A percentile compares a stretch with the other conserved stretches of the same genome.
Evolutionary conservation across 2,797 vertebrate genomes (phyloP).

Genomic region (Hyperoplus lanceolatus): DNA sequence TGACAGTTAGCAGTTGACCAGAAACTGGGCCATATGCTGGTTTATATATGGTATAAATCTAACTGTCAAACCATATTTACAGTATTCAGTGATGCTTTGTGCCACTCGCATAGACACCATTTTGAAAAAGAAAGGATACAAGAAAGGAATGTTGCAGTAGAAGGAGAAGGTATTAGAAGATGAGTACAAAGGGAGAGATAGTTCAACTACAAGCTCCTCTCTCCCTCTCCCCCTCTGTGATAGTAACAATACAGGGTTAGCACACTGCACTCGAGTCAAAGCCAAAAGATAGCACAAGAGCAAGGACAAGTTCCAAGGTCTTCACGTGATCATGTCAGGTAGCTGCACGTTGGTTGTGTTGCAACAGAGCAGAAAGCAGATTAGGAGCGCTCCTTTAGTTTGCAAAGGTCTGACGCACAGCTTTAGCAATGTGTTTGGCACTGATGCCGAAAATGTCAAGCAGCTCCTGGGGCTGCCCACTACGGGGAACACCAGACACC

Average conservation of each 20-base stretch:
- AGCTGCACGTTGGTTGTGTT: constrained; percentile 24
- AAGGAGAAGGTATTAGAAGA: not conserved
- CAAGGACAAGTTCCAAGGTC: constrained; percentile 2
- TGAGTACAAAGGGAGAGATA: not conserved
- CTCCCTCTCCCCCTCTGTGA: constrained; percentile 1
- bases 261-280: constrained; percentile 21
- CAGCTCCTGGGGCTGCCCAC: constrained; percentile 86
- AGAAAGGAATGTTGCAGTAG: constrained; percentile 18
- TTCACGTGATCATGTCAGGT: not conserved
- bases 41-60: not conserved
- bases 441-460: constrained; percentile 89
- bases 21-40: not conserved
- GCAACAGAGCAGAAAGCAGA: not conserved
- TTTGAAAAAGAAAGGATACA: not conserved
- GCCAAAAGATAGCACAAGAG: constrained; percentile 24
- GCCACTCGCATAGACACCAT: not conserved
- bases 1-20: not conserved
- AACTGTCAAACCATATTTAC: not conserved
- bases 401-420: constrained; percentile 86
- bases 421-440: constrained; percentile 83
- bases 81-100: constrained; percentile 31
- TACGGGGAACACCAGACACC: constrained; percentile 84
- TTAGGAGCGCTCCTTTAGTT: constrained; percentile 70
- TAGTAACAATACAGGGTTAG: constrained; percentile 18
- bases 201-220: constrained; percentile 10